These are phyloP conservation scores for Archivesica marissinica DNA, from an alignment of 1,140 invertebrate genomes.

Conservation along the genomic window DNA sequence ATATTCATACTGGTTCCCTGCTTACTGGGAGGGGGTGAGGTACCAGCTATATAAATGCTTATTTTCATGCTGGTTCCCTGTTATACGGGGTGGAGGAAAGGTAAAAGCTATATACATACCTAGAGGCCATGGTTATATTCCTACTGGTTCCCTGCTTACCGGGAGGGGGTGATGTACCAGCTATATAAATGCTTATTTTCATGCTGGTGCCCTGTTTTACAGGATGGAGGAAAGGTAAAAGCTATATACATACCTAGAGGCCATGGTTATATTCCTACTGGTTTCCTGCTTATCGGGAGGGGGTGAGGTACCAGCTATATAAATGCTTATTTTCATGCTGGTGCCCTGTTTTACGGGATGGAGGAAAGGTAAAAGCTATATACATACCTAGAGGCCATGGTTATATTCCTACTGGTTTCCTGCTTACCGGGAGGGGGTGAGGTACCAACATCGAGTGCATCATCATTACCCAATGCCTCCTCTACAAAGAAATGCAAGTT, in stretches of 20 bases:
- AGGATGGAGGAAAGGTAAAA: too few relatives aligned
- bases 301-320: conserved; percentile 73
- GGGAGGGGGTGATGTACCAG: conserved; percentile 72
- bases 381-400: conserved; percentile 47
- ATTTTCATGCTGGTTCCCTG: too few relatives aligned
- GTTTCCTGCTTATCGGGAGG: conserved; percentile 55
- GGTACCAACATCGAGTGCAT: conserved; percentile 67
- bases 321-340: too few relatives aligned
- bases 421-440: conserved; percentile 68
- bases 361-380: too few relatives aligned
- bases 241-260: conserved; percentile 57
- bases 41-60: too few relatives aligned
- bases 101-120: too few relatives aligned
- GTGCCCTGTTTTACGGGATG: too few relatives aligned
- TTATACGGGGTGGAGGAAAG: too few relatives aligned
- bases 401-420: conserved; percentile 20
- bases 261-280: conserved; percentile 18
- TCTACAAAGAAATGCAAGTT: conserved; percentile 51
- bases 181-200: too few relatives aligned
- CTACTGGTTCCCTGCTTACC: conserved; percentile 16
- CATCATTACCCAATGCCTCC: conserved; percentile 54
- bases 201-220: too few relatives aligned
- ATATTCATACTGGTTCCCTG: too few relatives aligned
- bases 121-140: conserved; percentile 37
- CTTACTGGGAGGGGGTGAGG: too few relatives aligned